These are phyloP conservation scores for Cinara cedri DNA, from an alignment of 2,888 invertebrate genomes.

Conservation along the genomic window DNA sequence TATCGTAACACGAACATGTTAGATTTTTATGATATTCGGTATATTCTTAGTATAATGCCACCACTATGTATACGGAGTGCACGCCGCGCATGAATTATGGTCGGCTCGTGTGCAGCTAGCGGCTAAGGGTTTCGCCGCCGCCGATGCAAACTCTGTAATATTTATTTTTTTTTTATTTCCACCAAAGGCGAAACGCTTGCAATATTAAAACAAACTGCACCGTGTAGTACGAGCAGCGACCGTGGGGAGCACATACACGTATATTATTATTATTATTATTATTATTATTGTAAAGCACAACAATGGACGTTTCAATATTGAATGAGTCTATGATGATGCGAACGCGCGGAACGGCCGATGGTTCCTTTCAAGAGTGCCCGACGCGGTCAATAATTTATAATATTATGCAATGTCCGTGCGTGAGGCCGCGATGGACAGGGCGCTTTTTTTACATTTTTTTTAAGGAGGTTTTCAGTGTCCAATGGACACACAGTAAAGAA, in stretches of 20 bases:
- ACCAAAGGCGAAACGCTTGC: conserved; percentile 21
- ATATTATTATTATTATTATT: no score
- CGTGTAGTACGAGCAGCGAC: neutral
- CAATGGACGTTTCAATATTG: conserved; percentile 48
- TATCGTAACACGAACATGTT: no score
- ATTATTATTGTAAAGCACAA: no score
- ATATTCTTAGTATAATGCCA: no score
- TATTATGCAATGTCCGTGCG: no score
- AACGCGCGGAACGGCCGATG: conserved; percentile 29
- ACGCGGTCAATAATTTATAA: conserved; percentile 41
- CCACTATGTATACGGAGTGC: no score
- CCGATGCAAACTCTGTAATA: neutral
- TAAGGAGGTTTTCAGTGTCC: no score
- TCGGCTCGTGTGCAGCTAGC: neutral
- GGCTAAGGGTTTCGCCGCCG: no score
- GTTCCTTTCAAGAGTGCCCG: neutral
- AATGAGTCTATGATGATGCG: conserved; percentile 42
- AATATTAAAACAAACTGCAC: conserved; percentile 44
- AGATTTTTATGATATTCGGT: no score
- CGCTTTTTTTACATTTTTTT: no score
- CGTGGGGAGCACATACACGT: neutral
- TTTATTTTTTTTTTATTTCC: conserved; percentile 4
- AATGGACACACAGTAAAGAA: no score
- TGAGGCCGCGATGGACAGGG: no score
- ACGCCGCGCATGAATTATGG: conserved; percentile 28